phyloP scores from a whole-genome alignment of 2,888 invertebrate genomes.

The Lissocephala sabroskyi region DNA sequence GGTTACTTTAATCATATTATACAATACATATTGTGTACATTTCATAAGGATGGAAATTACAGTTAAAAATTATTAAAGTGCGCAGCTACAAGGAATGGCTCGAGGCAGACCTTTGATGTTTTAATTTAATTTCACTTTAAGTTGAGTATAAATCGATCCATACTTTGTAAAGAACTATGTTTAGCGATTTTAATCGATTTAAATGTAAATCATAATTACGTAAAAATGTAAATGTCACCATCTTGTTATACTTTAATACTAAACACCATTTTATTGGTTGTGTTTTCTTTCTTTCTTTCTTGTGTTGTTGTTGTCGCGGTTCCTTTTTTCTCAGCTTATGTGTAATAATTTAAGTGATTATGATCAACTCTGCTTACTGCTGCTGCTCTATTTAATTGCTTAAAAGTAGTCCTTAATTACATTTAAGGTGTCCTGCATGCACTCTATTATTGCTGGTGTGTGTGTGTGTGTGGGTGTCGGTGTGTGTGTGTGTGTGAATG shows the following conservation, averaged over 20 bases:
- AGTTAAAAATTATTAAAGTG: conserved; percentile 64
- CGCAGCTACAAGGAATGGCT: conserved; percentile 69
- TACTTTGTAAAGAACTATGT: too few species aligned
- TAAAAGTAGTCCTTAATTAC: conserved; percentile 44
- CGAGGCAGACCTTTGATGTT: conserved; percentile 60
- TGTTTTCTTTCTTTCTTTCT: conserved; percentile 10
- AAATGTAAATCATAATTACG: conserved; percentile 66
- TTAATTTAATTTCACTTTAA: too few species aligned
- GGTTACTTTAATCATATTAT: conserved; percentile 61
- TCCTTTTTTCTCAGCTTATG: neutral
- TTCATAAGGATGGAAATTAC: conserved; percentile 60
- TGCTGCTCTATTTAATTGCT: conserved; percentile 40
- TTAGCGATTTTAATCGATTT: too few species aligned
- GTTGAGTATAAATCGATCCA: conserved; percentile 50
- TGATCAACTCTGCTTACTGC: too few species aligned
- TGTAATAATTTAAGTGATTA: too few species aligned
- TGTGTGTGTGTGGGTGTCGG: too few species aligned
- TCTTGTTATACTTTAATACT: conserved; percentile 48
- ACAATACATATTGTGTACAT: conserved; percentile 60
- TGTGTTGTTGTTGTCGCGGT: neutral
- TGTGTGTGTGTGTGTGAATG: too few species aligned
- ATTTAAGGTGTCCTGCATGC: conserved; percentile 36
- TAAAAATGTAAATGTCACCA: conserved; percentile 66
- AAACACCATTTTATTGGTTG: conserved; percentile 43
- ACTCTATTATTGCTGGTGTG: conserved; percentile 29